phyloP scores from a whole-genome alignment of 1,140 invertebrate species.

The Ostrea edulis region DNA sequence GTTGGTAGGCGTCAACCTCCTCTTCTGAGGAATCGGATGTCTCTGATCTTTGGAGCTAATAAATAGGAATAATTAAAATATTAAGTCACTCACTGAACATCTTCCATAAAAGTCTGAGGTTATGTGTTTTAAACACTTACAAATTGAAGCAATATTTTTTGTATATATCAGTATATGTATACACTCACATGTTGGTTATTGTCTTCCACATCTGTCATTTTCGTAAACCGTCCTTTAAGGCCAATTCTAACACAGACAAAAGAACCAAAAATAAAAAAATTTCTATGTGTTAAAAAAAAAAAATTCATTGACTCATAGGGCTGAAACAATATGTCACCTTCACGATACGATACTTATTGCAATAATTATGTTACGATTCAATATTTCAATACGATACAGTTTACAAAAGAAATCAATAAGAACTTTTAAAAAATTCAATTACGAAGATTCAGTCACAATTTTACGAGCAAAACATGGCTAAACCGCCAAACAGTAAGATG shows the following conservation, averaged over 20 bases:
- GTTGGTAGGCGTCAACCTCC: conserved; percentile 61
- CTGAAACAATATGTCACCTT: too few relatives aligned
- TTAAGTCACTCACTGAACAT: not conserved
- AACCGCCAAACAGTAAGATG: too few relatives aligned
- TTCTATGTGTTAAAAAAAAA: not conserved
- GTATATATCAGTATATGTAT: not conserved
- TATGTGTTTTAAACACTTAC: not conserved
- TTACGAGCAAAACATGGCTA: too few relatives aligned
- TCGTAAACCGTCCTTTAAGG: not conserved
- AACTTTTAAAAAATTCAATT: too few relatives aligned
- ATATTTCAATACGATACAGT: too few relatives aligned
- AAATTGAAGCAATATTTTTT: not conserved
- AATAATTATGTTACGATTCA: too few relatives aligned
- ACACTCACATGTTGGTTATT: not conserved
- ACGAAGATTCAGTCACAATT: too few relatives aligned
- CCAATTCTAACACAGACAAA: not conserved
- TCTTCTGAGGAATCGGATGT: conserved; percentile 55
- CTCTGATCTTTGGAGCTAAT: conserved; percentile 43
- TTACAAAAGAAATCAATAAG: too few relatives aligned
- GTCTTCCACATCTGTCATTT: not conserved
- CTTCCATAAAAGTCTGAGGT: not conserved
- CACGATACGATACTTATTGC: too few relatives aligned
- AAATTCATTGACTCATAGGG: too few relatives aligned
- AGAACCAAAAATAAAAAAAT: not conserved
- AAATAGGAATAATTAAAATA: not conserved